phyloP scores from a whole-genome alignment of 2,888 invertebrate genomes.

The Philereme vetulata region DNA sequence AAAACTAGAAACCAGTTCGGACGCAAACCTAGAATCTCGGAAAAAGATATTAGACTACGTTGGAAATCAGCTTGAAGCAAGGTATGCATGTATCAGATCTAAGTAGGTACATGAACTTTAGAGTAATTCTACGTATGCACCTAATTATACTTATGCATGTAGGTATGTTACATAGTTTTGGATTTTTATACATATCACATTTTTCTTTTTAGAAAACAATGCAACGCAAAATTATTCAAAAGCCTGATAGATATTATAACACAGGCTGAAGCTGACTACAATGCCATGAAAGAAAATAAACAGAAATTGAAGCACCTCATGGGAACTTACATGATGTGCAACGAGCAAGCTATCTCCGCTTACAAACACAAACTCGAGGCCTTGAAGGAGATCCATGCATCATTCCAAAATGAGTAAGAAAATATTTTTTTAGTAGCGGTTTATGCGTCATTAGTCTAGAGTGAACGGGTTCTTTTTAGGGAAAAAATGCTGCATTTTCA shows the following conservation, averaged over 20 bases:
- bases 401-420: constrained; percentile 65
- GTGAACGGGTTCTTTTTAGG: too few species aligned
- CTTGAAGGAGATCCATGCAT: constrained; percentile 58
- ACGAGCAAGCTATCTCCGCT: constrained; percentile 64
- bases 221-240: constrained; percentile 55
- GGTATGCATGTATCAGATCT: constrained; percentile 44
- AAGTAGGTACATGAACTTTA: too few species aligned
- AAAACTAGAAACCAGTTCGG: constrained; percentile 51
- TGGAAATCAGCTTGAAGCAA: constrained; percentile 59
- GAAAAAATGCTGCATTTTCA: too few species aligned
- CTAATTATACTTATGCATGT: not conserved
- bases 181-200: not conserved
- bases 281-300: constrained; percentile 68
- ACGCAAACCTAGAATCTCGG: constrained; percentile 57
- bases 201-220: constrained; percentile 59
- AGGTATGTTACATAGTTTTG: not conserved
- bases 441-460: too few species aligned
- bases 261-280: constrained; percentile 63
- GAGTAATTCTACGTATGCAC: too few species aligned
- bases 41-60: constrained; percentile 65
- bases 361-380: constrained; percentile 64
- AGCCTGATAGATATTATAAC: constrained; percentile 57
- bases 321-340: constrained; percentile 62
- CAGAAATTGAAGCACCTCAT: constrained; percentile 68
- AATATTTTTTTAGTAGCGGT: not conserved